Conservation (phyloP, 2,888 invertebrate genomes). For the Zaprionus lineosus region DNA sequence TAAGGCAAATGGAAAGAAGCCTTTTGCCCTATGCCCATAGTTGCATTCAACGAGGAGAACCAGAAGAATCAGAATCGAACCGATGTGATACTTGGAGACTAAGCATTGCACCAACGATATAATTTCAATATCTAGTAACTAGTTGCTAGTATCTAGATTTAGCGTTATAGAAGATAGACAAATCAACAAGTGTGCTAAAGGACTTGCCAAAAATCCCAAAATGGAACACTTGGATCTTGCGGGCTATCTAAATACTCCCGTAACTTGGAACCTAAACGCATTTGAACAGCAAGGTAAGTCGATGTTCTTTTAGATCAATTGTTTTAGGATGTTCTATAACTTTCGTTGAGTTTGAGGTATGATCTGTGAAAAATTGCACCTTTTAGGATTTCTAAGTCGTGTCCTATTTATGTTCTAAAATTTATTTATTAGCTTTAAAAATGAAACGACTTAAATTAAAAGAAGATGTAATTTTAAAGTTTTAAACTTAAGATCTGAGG, state of each 20-base stretch:
- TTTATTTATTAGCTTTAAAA: no score
- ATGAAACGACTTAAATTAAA: no score
- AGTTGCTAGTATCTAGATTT: slow-evolving; percentile 7
- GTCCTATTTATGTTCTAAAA: no score
- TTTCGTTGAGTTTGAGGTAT: no score
- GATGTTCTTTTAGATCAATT: no score
- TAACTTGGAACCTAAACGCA: slow-evolving; percentile 78
- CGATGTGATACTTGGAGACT: slow-evolving; percentile 65
- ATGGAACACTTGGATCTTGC: slow-evolving; percentile 82
- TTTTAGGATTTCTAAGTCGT: no score
- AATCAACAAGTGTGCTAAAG: slow-evolving; percentile 25
- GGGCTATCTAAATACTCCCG: slow-evolving; percentile 72
- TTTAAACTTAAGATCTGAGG: no score
- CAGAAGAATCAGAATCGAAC: slow-evolving; percentile 48
- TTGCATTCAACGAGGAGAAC: slow-evolving; percentile 54
- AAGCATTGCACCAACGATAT: slow-evolving; percentile 56
- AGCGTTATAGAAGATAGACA: slow-evolving; percentile 14
- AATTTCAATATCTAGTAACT: slow-evolving; percentile 34
- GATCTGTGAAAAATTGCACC: no score
- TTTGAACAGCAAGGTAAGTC: slow-evolving; percentile 83
- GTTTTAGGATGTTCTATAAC: no score
- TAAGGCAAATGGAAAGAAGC: slow-evolving; percentile 51
- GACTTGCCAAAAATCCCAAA: slow-evolving; percentile 47
- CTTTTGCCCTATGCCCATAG: slow-evolving; percentile 22
- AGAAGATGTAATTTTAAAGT: no score